These are phyloP conservation scores for Megaceryle maxima DNA, from an alignment of 2,113 vertebrate genomes.

Conservation along the genomic window DNA sequence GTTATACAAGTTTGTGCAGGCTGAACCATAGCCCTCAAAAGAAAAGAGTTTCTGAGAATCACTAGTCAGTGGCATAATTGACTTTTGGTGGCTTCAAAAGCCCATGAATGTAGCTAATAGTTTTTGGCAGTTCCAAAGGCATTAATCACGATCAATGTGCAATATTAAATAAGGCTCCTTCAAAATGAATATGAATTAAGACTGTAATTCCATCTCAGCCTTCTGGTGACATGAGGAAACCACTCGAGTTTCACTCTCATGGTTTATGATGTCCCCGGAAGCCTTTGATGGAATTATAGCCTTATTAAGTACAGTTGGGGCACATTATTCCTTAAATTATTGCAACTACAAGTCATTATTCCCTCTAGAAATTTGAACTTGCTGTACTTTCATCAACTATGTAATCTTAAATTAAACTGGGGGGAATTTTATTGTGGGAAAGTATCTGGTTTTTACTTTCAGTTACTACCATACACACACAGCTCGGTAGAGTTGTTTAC, in stretches of 20 bases:
- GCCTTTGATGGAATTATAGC: conserved; percentile 55
- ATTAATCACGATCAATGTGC: conserved; percentile 46
- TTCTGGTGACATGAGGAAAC: conserved; percentile 53
- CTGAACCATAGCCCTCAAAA: background rate
- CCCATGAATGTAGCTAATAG: conserved; percentile 7
- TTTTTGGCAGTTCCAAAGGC: conserved; percentile 37
- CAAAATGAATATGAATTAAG: conserved; percentile 57
- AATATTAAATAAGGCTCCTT: conserved; percentile 58
- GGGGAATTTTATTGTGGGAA: conserved; percentile 11
- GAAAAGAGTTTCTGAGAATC: background rate
- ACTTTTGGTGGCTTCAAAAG: conserved; percentile 49
- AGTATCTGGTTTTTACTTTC: conserved; percentile 41
- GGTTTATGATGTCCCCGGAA: conserved; percentile 45
- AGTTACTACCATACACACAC: background rate
- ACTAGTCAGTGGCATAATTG: background rate
- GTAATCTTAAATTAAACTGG: conserved; percentile 34
- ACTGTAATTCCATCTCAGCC: conserved; percentile 44
- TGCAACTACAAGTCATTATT: conserved; percentile 58
- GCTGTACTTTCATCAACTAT: conserved; percentile 40
- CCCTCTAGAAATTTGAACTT: conserved; percentile 53
- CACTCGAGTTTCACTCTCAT: conserved; percentile 13
- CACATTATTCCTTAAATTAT: conserved; percentile 66
- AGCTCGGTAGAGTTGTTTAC: background rate
- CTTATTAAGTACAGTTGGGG: conserved; percentile 55
- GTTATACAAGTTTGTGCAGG: background rate